phyloP scores from a whole-genome alignment of 2,113 vertebrate genomes.

The Rhipidura dahli region DNA sequence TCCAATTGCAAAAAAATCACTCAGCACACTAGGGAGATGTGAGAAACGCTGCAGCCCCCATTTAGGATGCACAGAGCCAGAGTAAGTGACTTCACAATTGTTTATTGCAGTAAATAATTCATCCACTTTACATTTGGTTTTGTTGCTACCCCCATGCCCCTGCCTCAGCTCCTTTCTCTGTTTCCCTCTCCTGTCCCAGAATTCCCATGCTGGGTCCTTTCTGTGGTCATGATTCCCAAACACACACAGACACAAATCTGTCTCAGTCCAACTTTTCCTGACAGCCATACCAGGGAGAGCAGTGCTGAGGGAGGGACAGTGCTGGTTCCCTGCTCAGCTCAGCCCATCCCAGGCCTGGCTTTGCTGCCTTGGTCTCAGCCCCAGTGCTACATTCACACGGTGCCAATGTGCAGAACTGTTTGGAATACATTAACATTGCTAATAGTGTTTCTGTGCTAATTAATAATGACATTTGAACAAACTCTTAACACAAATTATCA shows the following conservation, averaged over 20 bases:
- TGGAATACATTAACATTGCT: constrained; percentile 33
- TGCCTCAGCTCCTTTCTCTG: neutral
- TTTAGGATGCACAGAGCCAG: constrained; percentile 61
- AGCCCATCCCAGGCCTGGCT: neutral
- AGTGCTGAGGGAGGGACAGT: neutral
- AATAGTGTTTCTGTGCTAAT: constrained; percentile 45
- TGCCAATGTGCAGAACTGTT: constrained; percentile 5
- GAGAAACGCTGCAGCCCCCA: constrained; percentile 5
- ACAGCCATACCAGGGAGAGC: neutral
- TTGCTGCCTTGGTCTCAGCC: neutral
- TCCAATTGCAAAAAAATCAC: constrained; percentile 59
- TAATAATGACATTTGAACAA: constrained; percentile 50
- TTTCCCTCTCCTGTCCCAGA: neutral
- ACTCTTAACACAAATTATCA: neutral
- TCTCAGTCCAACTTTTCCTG: neutral
- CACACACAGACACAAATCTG: neutral
- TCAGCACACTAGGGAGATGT: constrained; percentile 54
- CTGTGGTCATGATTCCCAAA: neutral
- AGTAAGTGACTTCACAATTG: constrained; percentile 66
- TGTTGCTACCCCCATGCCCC: neutral
- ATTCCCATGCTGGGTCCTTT: neutral
- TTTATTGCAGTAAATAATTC: constrained; percentile 75
- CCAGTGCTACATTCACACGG: neutral
- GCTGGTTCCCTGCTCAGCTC: neutral
- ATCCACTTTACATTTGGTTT: constrained; percentile 58